Conservation (phyloP, 64 coral and sea anemone species). For the Stylophora pistillata region DNA sequence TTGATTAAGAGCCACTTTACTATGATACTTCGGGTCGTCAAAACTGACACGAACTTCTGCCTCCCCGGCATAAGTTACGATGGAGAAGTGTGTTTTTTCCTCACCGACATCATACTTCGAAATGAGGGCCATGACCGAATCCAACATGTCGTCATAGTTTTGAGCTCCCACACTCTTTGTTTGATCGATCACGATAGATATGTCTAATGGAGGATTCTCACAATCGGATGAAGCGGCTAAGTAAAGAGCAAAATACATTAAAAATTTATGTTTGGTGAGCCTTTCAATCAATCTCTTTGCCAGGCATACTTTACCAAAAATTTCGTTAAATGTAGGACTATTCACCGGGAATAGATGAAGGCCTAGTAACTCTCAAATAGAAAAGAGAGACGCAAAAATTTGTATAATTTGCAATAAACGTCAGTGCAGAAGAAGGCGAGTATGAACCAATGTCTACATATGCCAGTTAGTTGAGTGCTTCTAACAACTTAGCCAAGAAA, state of each 20-base stretch:
- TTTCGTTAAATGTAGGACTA: no score
- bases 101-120: background rate
- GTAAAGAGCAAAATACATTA: background rate
- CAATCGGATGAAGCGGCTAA: background rate
- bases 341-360: no score
- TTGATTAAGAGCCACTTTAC: background rate
- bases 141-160: background rate
- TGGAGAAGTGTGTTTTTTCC: constrained; percentile 13
- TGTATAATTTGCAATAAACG: no score
- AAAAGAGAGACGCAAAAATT: no score
- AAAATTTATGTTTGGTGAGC: background rate
- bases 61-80: background rate
- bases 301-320: no score
- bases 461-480: no score
- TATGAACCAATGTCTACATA: no score
- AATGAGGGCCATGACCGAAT: background rate
- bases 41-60: background rate
- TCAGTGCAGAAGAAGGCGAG: no score
- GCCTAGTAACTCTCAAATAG: no score
- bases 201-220: constrained; percentile 11
- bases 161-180: background rate
- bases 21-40: background rate
- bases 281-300: no score
- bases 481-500: no score
- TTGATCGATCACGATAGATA: constrained; percentile 9